These are phyloP conservation scores for Caenorhabditis angaria DNA, from an alignment of 2,888 invertebrate species.

Conservation along the genomic window DNA sequence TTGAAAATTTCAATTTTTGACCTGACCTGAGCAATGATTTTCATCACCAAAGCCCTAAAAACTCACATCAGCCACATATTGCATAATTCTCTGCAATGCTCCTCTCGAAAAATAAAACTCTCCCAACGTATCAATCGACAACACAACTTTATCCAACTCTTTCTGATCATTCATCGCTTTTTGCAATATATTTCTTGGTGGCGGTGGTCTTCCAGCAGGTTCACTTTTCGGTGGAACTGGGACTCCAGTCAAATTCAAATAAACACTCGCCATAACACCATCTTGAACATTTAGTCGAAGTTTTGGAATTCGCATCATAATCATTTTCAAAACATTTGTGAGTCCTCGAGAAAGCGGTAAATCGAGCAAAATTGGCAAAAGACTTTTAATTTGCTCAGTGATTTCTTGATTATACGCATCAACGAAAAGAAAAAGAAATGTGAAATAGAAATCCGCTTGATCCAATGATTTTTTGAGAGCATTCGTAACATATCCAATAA, in stretches of 20 bases:
- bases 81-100: constrained; percentile 66
- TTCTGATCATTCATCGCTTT: constrained; percentile 72
- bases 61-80: constrained; percentile 67
- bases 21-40: too few relatives aligned
- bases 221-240: constrained; percentile 62
- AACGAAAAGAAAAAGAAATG: constrained; percentile 89
- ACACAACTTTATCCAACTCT: constrained; percentile 85
- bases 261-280: constrained; percentile 89
- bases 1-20: too few relatives aligned
- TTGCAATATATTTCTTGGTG: constrained; percentile 40
- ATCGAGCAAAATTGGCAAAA: constrained; percentile 89
- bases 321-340: constrained; percentile 88
- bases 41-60: too few relatives aligned
- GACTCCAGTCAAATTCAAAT: constrained; percentile 73
- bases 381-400: constrained; percentile 78
- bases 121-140: constrained; percentile 91
- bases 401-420: constrained; percentile 83
- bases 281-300: constrained; percentile 90
- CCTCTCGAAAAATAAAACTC: constrained; percentile 79
- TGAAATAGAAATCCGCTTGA: constrained; percentile 86
- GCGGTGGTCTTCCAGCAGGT: constrained; percentile 51
- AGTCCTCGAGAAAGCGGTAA: constrained; percentile 84
- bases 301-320: constrained; percentile 86
- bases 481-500: constrained; percentile 12
- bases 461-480: constrained; percentile 18